Evolutionary conservation across 2,113 vertebrate species (phyloP).

Genomic region (Gavialis gangeticus): DNA sequence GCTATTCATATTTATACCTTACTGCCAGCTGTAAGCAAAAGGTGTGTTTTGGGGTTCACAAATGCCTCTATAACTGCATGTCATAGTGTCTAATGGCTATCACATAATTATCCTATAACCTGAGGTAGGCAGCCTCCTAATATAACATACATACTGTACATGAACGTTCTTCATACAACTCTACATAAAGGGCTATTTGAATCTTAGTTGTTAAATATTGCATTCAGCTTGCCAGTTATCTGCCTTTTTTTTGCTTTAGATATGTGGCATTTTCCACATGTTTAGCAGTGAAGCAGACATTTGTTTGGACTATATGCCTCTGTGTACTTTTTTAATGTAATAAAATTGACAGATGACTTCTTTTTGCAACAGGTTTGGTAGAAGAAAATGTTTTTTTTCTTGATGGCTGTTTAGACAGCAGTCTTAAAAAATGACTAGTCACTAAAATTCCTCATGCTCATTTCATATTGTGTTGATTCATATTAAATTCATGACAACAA

Average conservation of each 20-base stretch:
- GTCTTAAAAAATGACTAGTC: conserved; percentile 85
- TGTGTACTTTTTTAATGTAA: conserved; percentile 80
- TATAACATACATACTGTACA: neutral
- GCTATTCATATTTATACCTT: neutral
- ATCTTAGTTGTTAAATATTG: conserved; percentile 33
- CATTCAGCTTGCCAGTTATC: conserved; percentile 51
- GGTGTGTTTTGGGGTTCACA: neutral
- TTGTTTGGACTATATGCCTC: conserved; percentile 77
- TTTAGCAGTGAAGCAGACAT: conserved; percentile 77
- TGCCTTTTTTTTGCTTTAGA: conserved; percentile 47
- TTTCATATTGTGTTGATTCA: conserved; percentile 86
- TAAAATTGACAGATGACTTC: conserved; percentile 85
- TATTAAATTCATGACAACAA: conserved; percentile 87
- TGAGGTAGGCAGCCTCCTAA: neutral
- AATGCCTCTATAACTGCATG: neutral
- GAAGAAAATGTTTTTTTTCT: conserved; percentile 74
- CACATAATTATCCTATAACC: neutral
- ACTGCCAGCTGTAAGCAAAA: accelerated
- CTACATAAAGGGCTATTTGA: conserved; percentile 50
- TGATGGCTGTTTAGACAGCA: conserved; percentile 82
- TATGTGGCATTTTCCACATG: conserved; percentile 74
- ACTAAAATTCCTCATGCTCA: conserved; percentile 84
- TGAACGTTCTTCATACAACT: conserved; percentile 6
- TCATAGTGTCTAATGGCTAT: neutral
- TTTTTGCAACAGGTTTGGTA: conserved; percentile 84